Conservation (phyloP, 2,797 vertebrate genomes). For the Sebastes kiyomatsui region DNA sequence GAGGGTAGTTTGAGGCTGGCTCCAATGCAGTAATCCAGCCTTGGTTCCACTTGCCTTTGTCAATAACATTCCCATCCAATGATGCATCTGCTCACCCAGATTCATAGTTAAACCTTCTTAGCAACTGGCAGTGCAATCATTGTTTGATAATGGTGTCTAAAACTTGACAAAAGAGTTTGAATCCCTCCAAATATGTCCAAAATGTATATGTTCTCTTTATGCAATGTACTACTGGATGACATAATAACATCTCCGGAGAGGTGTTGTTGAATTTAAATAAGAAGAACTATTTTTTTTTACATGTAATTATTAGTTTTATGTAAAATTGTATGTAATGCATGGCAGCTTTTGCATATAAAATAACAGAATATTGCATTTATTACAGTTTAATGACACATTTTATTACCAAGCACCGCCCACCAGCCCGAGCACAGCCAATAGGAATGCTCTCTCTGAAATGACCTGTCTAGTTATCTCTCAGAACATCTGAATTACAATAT, state of each 20-base stretch:
- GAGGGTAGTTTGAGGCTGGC: background rate
- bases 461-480: background rate
- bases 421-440: background rate
- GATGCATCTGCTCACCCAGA: background rate
- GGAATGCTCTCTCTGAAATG: background rate
- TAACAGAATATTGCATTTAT: background rate
- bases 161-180: background rate
- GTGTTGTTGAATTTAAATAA: background rate
- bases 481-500: background rate
- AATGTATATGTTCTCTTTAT: background rate
- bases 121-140: background rate
- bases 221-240: background rate
- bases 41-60: background rate
- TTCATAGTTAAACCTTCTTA: background rate
- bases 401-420: background rate
- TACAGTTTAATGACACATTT: background rate
- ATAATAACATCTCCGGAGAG: background rate
- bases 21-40: background rate
- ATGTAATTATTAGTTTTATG: background rate
- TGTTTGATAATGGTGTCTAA: background rate
- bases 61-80: background rate
- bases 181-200: conserved; percentile 1
- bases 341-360: background rate
- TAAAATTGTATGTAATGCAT: background rate
- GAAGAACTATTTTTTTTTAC: background rate